phyloP scores from a whole-genome alignment of 2,113 vertebrate genomes.

The Mus spicilegus region DNA sequence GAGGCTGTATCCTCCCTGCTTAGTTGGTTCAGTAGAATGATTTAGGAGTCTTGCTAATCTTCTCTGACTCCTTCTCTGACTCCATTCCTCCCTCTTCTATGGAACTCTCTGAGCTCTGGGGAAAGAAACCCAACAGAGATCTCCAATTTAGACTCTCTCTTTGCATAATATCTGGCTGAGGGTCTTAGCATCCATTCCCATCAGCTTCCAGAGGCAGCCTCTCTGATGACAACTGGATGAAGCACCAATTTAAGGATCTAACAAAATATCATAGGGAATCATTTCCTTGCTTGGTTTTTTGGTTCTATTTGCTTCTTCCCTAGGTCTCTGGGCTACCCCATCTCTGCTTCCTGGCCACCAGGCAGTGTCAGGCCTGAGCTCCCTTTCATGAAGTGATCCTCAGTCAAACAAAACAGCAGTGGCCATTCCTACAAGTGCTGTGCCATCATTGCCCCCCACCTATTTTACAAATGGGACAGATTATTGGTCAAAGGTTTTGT shows the following conservation, averaged over 20 bases:
- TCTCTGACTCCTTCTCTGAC: background rate
- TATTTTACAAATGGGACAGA: background rate
- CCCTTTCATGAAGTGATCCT: background rate
- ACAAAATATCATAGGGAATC: background rate
- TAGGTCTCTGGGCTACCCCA: background rate
- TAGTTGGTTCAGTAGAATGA: background rate
- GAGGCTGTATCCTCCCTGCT: background rate
- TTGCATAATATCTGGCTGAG: background rate
- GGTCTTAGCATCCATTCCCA: background rate
- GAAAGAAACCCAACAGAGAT: background rate
- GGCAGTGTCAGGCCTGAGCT: background rate
- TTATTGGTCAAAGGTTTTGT: background rate
- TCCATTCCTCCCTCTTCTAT: background rate
- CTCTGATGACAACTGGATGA: background rate
- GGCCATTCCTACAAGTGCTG: background rate
- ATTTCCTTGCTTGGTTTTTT: background rate
- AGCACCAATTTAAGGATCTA: background rate
- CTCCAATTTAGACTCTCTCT: background rate
- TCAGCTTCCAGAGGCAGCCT: background rate
- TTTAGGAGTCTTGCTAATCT: background rate
- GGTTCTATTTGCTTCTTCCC: background rate
- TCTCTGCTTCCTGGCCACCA: background rate
- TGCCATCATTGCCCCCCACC: background rate
- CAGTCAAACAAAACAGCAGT: background rate
- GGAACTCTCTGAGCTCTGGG: background rate